These are phyloP conservation scores for Yponomeuta malinellus DNA, from an alignment of 2,888 invertebrate genomes.

Conservation along the genomic window DNA sequence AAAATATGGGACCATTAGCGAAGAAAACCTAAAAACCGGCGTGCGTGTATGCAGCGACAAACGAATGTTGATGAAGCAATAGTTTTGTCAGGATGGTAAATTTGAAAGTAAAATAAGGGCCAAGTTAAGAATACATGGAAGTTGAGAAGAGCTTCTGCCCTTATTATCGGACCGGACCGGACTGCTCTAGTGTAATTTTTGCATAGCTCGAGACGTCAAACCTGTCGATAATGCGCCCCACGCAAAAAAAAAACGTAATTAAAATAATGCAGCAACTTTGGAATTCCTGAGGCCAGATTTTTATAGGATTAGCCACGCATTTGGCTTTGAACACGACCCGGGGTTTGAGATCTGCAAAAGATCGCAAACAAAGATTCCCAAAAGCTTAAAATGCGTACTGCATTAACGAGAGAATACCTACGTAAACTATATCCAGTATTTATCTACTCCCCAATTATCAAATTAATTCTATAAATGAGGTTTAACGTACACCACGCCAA, in stretches of 20 bases:
- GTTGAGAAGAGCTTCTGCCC: not conserved
- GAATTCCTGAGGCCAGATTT: not conserved
- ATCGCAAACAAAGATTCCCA: not conserved
- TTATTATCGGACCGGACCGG: slow-evolving; percentile 32
- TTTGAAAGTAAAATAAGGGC: too few species aligned
- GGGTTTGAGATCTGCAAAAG: not conserved
- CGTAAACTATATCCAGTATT: too few species aligned
- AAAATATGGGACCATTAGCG: too few species aligned
- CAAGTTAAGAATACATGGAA: too few species aligned
- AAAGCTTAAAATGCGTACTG: not conserved
- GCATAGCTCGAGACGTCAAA: slow-evolving; percentile 12
- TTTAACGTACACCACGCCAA: too few species aligned
- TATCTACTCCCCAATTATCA: too few species aligned
- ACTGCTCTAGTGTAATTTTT: slow-evolving; percentile 27
- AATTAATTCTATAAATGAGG: too few species aligned
- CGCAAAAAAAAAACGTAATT: not conserved
- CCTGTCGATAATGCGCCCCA: slow-evolving; percentile 13
- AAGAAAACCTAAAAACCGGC: too few species aligned
- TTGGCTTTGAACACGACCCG: not conserved
- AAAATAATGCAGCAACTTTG: slow-evolving; percentile 1
- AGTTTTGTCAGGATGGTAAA: too few species aligned
- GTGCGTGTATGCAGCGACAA: too few species aligned
- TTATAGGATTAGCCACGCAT: not conserved
- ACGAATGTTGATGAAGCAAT: too few species aligned
- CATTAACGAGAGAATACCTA: too few species aligned